phyloP scores from a whole-genome alignment of 2,113 vertebrate species.

The Hippocampus mohnikei region DNA sequence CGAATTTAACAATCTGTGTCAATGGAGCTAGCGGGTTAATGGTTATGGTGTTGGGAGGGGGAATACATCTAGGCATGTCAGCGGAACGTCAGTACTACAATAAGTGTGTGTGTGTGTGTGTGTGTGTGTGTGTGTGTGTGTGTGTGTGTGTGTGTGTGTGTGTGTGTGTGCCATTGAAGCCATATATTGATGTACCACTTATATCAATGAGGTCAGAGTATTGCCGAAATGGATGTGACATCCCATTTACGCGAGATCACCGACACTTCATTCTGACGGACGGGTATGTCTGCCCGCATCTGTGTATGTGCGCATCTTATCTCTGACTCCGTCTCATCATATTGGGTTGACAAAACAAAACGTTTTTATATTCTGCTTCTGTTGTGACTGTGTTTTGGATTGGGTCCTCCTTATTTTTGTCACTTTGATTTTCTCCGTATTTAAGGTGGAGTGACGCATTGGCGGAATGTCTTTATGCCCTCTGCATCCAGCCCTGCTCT shows the following conservation, averaged over 20 bases:
- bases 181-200: constrained; percentile 45
- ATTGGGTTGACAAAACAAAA: not conserved
- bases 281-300: no score
- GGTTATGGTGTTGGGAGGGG: not conserved
- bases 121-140: not conserved
- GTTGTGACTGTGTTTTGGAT: no score
- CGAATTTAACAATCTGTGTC: not conserved
- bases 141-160: not conserved
- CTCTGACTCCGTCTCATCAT: not conserved
- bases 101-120: constrained; percentile 2
- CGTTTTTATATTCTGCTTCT: no score
- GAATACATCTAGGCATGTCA: not conserved
- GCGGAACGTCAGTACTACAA: not conserved
- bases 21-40: not conserved
- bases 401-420: no score
- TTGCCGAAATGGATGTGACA: constrained; percentile 28
- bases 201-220: constrained; percentile 32
- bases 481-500: no score
- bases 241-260: constrained; percentile 50
- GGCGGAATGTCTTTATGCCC: no score
- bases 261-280: constrained; percentile 21
- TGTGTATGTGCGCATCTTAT: not conserved
- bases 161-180: constrained; percentile 13
- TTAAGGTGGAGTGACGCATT: no score
- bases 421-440: no score